Conservation (phyloP, 2,797 vertebrate species). For the Sebastolobus altivelis region DNA sequence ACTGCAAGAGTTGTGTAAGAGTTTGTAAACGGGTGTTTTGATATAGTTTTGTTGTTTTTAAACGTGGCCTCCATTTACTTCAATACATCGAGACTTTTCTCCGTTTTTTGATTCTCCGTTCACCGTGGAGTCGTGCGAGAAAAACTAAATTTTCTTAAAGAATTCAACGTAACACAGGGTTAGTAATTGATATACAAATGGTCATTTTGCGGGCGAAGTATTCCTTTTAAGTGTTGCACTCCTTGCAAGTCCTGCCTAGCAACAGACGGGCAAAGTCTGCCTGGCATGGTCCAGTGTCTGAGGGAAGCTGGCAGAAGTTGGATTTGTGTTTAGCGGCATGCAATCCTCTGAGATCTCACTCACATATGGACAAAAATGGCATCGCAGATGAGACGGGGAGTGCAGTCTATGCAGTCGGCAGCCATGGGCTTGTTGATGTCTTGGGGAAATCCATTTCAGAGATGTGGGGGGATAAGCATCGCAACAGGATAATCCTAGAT, state of each 20-base stretch:
- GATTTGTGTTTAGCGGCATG: conserved; percentile 65
- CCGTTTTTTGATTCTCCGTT: not conserved
- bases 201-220: not conserved
- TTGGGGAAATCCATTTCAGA: conserved; percentile 79
- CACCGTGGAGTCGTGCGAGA: not conserved
- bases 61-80: not conserved
- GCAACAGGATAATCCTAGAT: conserved; percentile 80
- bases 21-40: not conserved
- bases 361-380: conserved; percentile 68
- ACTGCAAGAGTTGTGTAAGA: not conserved
- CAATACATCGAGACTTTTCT: not conserved
- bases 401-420: conserved; percentile 55
- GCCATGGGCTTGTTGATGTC: conserved; percentile 64
- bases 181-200: not conserved
- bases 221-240: conserved; percentile 3
- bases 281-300: conserved; percentile 33
- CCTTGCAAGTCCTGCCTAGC: conserved; percentile 30
- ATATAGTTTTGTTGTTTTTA: not conserved
- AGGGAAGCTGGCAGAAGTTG: conserved; percentile 46
- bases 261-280: conserved; percentile 46
- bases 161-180: not conserved
- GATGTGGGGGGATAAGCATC: conserved; percentile 68
- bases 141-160: not conserved
- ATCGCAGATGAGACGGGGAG: conserved; percentile 58
- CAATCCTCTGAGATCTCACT: conserved; percentile 54